Evolutionary conservation across 2,888 invertebrate genomes (phyloP), one percentile per base, ranked within the genome.

Genomic region (Therioaphis trifolii): DNA sequence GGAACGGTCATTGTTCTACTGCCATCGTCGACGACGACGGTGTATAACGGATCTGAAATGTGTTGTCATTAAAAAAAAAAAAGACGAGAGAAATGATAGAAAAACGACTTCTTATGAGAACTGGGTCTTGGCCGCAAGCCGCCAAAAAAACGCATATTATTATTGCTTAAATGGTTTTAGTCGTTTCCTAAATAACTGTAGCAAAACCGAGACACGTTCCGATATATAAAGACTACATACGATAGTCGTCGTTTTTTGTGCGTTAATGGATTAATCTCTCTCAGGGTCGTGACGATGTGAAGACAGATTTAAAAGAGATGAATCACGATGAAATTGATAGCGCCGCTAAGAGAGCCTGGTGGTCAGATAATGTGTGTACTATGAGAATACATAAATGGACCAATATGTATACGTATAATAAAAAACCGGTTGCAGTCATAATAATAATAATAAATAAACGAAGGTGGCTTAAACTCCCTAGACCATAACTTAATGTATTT

Each of bases 51-150:
- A 63, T 76, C 63, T 35, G 43, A 79, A 79, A 69, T 49, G 69
- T 80, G 71, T 61, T 69, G 71, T 71, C 69, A 80, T 72, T 63
- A 61, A 43, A 58, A 69, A n/a, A n/a, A 52, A 35, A 79, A 61
- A 71, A 74, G 72, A 72, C 58, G 71, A 80, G 72, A 72, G 72
- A 72, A 82, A 82, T 29, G 27, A 69, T 68, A 49, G 49, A 77
- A 76, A 55, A 71, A 68, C 24, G 9, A 71, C 29, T 68, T 14
- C 27, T 71, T 55, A 77, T 82, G 80, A 82, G 80, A 82, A 82
- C 72, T 82, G 80, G 80, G 80, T 82, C 80, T 82, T 82, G 80
- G 80, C 80, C 80, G 69, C 49, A 0, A 61, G 35, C 27, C 69
- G 35, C 49, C 29, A 82, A 82, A 82, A n/a, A 71, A 72, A 61